Percentiles rank a stretch among this genome's conserved stretches.
phyloP scores from a whole-genome alignment of 2,888 invertebrate genomes.

The Tubulanus polymorphus region DNA sequence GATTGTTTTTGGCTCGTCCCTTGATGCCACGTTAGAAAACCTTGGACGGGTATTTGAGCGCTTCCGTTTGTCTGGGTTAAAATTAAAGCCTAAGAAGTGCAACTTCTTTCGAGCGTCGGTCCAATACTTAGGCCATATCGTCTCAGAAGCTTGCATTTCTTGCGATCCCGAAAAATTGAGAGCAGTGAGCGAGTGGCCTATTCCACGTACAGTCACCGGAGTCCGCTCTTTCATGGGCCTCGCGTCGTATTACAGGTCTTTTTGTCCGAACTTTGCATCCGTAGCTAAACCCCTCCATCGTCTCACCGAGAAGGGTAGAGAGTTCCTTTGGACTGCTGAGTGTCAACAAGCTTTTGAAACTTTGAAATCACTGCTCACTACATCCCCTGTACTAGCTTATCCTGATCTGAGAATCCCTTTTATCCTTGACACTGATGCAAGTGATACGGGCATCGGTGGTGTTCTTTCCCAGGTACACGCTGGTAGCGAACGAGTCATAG shows the following conservation, averaged over 20 bases:
- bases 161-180: conserved; percentile 18
- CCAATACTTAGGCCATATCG: conserved; percentile 23
- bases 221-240: conserved; percentile 20
- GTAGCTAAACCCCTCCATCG: conserved; percentile 21
- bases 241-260: conserved; percentile 23
- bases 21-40: conserved; percentile 20
- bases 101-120: conserved; percentile 16
- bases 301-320: conserved; percentile 9
- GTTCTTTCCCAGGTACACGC: conserved; percentile 17
- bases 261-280: conserved; percentile 18
- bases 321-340: conserved; percentile 14
- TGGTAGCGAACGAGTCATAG: conserved; percentile 14
- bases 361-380: conserved; percentile 9
- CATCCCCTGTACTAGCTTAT: conserved; percentile 17
- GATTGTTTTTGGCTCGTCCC: conserved; percentile 23
- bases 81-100: conserved; percentile 24
- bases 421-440: conserved; percentile 17
- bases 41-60: conserved; percentile 17
- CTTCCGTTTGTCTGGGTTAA: conserved; percentile 19
- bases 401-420: conserved; percentile 11
- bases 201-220: conserved; percentile 14
- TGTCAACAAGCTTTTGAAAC: conserved; percentile 9
- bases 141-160: conserved; percentile 12
- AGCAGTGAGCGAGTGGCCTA: conserved; percentile 16
- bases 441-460: conserved; percentile 12